Percentiles rank a stretch among this genome's conserved stretches.
phyloP scores from a whole-genome alignment of 2,797 vertebrate genomes.

The Erpetoichthys calabaricus region DNA sequence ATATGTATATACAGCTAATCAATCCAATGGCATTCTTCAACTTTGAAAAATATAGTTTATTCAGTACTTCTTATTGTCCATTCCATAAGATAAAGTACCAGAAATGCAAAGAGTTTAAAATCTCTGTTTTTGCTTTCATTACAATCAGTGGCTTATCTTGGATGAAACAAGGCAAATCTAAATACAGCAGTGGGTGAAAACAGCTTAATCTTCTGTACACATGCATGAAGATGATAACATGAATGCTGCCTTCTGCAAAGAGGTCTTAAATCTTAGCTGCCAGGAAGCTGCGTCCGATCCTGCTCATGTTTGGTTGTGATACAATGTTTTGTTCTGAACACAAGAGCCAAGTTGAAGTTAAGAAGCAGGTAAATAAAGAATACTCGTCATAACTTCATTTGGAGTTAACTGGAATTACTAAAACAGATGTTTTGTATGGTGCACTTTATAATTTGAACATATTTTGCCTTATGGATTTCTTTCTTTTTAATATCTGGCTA shows the following conservation, averaged over 20 bases:
- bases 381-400: too few relatives aligned
- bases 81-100: too few relatives aligned
- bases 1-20: too few relatives aligned
- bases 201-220: constrained; percentile 70
- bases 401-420: too few relatives aligned
- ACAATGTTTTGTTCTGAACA: constrained; percentile 42
- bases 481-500: too few relatives aligned
- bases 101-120: constrained; percentile 35
- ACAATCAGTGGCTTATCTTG: constrained; percentile 62
- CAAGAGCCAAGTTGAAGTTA: constrained; percentile 41
- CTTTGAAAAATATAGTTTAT: too few relatives aligned
- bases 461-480: too few relatives aligned
- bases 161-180: constrained; percentile 64
- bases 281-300: constrained; percentile 58
- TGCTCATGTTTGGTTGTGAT: constrained; percentile 52
- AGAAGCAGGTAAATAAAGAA: constrained; percentile 53
- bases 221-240: constrained; percentile 70
- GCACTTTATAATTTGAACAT: too few relatives aligned
- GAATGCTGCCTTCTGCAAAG: constrained; percentile 54
- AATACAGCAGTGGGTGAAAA: constrained; percentile 66
- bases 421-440: too few relatives aligned
- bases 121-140: constrained; percentile 26
- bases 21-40: too few relatives aligned
- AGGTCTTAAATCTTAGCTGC: constrained; percentile 52
- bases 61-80: too few relatives aligned